Percentiles rank a stretch among this genome's conserved stretches.
phyloP scores from a whole-genome alignment of 64 coral and sea anemone genomes.

The Trachythela sp. region DNA sequence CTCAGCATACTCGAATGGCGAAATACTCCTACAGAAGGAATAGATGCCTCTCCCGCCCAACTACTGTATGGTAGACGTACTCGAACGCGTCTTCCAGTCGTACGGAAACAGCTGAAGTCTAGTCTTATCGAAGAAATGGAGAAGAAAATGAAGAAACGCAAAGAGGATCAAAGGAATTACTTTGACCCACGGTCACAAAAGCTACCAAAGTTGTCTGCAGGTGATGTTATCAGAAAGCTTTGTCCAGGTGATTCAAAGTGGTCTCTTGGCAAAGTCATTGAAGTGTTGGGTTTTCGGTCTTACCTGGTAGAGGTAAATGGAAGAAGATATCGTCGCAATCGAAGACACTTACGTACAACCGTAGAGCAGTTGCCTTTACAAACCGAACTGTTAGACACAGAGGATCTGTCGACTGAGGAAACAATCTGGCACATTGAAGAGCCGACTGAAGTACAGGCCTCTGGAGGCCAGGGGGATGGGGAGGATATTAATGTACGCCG shows the following conservation, averaged over 20 bases:
- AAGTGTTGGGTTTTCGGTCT: background rate
- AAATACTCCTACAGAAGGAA: slow-evolving; percentile 34
- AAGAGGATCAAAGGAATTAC: background rate
- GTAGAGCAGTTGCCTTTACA: background rate
- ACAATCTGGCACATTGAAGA: background rate
- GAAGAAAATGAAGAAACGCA: background rate
- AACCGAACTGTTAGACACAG: background rate
- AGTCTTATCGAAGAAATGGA: background rate
- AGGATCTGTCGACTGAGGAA: background rate
- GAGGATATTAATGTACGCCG: background rate
- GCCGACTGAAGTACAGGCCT: background rate
- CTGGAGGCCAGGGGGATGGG: background rate
- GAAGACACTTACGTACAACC: slow-evolving; percentile 25
- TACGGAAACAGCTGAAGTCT: slow-evolving; percentile 10
- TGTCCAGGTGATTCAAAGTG: slow-evolving; percentile 28
- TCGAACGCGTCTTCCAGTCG: slow-evolving; percentile 30
- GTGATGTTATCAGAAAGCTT: background rate
- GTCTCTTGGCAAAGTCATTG: background rate
- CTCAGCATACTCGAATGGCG: slow-evolving; percentile 22
- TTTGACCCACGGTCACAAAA: background rate
- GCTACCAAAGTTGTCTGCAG: slow-evolving; percentile 18
- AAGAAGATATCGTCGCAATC: background rate
- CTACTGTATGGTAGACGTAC: slow-evolving; percentile 32
- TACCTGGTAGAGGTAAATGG: slow-evolving; percentile 19
- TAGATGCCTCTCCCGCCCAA: slow-evolving; percentile 39